Conservation (phyloP, 2,888 invertebrate genomes). For the Dioctria rufipes region DNA sequence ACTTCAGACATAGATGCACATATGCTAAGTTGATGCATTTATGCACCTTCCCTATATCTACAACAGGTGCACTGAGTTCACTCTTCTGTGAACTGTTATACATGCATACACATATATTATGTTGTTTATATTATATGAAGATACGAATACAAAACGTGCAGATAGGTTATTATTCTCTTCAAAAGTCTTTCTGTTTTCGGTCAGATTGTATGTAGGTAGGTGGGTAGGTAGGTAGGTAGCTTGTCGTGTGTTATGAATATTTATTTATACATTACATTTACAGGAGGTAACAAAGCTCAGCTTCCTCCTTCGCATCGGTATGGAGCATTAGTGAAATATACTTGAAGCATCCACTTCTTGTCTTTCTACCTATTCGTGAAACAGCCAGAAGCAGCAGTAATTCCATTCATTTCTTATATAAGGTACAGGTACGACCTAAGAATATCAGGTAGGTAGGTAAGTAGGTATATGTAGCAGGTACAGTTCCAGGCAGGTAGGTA, state of each 20-base stretch:
- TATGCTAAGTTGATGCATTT: constrained; percentile 20
- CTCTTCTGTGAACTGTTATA: too few species aligned
- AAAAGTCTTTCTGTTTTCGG: neutral
- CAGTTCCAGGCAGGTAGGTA: neutral
- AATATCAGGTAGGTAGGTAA: neutral
- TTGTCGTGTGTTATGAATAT: neutral
- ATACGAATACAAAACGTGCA: too few species aligned
- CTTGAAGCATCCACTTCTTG: constrained; percentile 13
- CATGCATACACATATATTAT: too few species aligned
- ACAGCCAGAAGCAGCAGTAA: neutral
- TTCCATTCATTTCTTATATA: constrained; percentile 26
- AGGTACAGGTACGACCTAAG: neutral
- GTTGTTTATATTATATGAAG: too few species aligned
- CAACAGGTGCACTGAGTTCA: neutral
- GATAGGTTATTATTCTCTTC: neutral
- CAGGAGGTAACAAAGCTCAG: constrained; percentile 2
- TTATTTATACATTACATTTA: too few species aligned
- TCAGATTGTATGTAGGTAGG: neutral
- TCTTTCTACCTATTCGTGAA: neutral
- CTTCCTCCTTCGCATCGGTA: neutral
- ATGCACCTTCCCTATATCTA: constrained; percentile 11
- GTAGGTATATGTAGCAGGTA: neutral
- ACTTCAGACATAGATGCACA: constrained; percentile 16
- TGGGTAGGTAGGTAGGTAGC: neutral
- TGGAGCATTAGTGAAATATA: neutral